phyloP scores from a whole-genome alignment of 1,140 invertebrate genomes.

The Brachionus asplanchnoidis region DNA sequence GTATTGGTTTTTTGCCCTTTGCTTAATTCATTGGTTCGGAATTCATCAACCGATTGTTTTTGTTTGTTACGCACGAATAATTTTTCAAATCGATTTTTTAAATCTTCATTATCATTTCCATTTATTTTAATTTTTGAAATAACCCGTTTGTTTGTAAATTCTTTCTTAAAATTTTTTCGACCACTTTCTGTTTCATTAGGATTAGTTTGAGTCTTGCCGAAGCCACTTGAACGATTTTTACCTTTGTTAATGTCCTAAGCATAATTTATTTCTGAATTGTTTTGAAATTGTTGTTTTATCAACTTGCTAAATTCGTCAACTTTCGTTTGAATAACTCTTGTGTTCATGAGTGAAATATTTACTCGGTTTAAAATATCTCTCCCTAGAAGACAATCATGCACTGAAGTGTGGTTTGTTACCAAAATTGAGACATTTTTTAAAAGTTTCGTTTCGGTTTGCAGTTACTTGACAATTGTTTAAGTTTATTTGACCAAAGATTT shows the following conservation, averaged over 20 bases:
- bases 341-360: background rate
- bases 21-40: background rate
- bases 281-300: constrained; percentile 1
- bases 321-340: background rate
- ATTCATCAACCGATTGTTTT: background rate
- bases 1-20: background rate
- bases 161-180: background rate
- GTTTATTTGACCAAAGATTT: constrained; percentile 13
- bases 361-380: constrained; percentile 6
- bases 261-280: background rate
- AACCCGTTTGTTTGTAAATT: background rate
- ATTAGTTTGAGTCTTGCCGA: background rate
- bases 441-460: constrained; percentile 1
- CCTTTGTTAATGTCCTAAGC: background rate
- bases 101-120: background rate
- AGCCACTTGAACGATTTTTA: background rate
- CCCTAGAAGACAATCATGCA: background rate
- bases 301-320: constrained; percentile 2
- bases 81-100: constrained; percentile 8
- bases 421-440: constrained; percentile 10
- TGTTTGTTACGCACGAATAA: background rate
- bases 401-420: background rate
- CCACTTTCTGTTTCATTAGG: background rate
- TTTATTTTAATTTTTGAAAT: background rate
- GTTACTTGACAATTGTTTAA: constrained; percentile 15